A percentile compares a stretch with the other conserved stretches of the same genome.
These are phyloP conservation scores for Drosophila maculinotata DNA, from an alignment of 2,888 invertebrate genomes.

Conservation along the genomic window DNA sequence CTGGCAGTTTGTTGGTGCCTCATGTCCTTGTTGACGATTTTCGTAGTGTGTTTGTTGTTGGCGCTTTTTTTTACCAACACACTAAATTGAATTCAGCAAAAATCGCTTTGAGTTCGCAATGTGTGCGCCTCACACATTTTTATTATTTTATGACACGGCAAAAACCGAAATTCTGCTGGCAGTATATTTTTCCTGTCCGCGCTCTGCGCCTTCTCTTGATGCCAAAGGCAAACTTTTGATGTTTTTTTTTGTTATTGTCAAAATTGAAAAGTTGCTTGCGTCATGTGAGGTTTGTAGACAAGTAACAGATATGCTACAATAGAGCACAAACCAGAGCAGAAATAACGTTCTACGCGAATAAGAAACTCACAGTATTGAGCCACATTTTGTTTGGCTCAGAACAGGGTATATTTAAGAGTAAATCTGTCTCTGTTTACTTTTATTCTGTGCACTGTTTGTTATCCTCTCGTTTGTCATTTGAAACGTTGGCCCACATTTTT, in stretches of 20 bases:
- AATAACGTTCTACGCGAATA: background rate
- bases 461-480: constrained; percentile 37
- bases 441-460: constrained; percentile 42
- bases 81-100: constrained; percentile 71
- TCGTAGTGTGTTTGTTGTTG: constrained; percentile 18
- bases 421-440: constrained; percentile 8
- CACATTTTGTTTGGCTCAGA: background rate
- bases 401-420: constrained; percentile 3
- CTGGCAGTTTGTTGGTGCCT: constrained; percentile 40
- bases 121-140: constrained; percentile 57
- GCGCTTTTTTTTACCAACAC: constrained; percentile 22
- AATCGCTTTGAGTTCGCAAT: constrained; percentile 67
- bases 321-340: constrained; percentile 4
- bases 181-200: constrained; percentile 7
- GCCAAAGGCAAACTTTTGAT: constrained; percentile 38
- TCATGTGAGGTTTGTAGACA: constrained; percentile 14
- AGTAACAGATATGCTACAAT: constrained; percentile 11
- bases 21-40: constrained; percentile 67
- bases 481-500: constrained; percentile 37
- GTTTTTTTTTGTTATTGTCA: constrained; percentile 30
- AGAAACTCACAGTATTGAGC: background rate
- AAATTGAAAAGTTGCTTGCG: constrained; percentile 57
- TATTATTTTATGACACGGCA: constrained; percentile 71
- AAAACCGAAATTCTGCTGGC: constrained; percentile 42
- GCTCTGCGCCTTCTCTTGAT: constrained; percentile 1